These are phyloP conservation scores for Cherax quadricarinatus DNA, from an alignment of 1,140 invertebrate genomes.

Conservation along the genomic window DNA sequence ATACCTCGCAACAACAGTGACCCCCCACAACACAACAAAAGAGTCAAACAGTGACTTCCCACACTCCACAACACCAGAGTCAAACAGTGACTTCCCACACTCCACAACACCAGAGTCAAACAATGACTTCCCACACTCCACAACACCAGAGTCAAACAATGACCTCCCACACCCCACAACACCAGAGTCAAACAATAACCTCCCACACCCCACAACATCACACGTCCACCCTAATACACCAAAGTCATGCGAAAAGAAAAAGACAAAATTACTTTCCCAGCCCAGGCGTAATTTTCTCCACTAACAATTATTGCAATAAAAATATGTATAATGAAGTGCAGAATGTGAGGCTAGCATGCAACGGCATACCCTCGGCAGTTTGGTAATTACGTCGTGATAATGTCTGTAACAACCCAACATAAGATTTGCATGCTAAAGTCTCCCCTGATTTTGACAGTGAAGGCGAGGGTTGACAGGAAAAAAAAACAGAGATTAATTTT, in stretches of 20 bases:
- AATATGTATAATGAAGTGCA: conserved; percentile 18
- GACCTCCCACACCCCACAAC: no score
- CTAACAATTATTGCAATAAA: conserved; percentile 34
- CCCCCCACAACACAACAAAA: no score
- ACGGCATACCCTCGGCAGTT: neutral
- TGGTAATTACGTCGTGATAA: conserved; percentile 3
- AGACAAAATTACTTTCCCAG: conserved; percentile 8
- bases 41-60: no score
- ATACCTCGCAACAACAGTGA: no score
- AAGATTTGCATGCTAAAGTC: conserved; percentile 3
- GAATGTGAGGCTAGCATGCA: conserved; percentile 21
- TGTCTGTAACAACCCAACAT: neutral
- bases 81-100: no score
- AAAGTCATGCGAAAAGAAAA: neutral
- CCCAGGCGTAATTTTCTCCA: conserved; percentile 24
- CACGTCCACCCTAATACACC: no score
- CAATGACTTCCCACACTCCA: no score
- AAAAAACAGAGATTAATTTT: neutral
- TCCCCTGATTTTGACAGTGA: neutral
- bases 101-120: no score
- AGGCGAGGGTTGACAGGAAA: neutral
- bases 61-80: neutral
- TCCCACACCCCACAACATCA: no score
- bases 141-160: no score
- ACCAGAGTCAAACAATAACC: no score